Evolutionary conservation across 2,888 invertebrate genomes (phyloP), one percentile per base, ranked within the genome.

Genomic region (Perizoma affinitatum): DNA sequence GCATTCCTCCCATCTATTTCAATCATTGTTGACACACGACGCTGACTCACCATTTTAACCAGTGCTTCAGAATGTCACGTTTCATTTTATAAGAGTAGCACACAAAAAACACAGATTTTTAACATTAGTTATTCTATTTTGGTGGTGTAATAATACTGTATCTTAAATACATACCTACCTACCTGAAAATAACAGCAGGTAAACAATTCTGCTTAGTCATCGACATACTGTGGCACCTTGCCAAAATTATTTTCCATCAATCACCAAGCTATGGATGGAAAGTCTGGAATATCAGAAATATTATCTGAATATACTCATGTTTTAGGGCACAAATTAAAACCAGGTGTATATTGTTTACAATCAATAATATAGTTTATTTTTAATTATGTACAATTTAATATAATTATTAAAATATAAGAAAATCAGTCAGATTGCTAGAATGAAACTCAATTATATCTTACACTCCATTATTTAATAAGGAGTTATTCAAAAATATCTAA

Each of bases 141-240:
- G 22, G 22, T 22, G 22, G 22, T 22, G 22, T 22, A 22, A 22
- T 22, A 22, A 22, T 22, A 22, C 22, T 3, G 22, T 22, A 22
- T 22, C 22, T 22, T 22, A 22, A 22, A 3, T 22, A 2, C 22
- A 2, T 22, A 22, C 22, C 22, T 22, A 38, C 70, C 66, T 75
- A 85, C 84, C 86, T 88, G 86, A 82, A 84, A 84, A 82, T 80
- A 82, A 72, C 76, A 78, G 77, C 76, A 66, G 68, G 72, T 81
- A 82, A 82, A 82, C 80, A 80, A 74, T 67, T 64, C 63, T 51
- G 69, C 70, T 77, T 70, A 68, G 70, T 70, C 73, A 75, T 71
- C 61, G 61, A 54, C 52, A 68, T 57, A 54, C 68, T 64, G 79
- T 84, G 84, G 84, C 84, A 75, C 54, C 47, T 55, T 69, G 67